A percentile compares a stretch with the other conserved stretches of the same genome.
Evolutionary conservation across 2,113 vertebrate species (phyloP).

Genomic region (Trichechus manatus): DNA sequence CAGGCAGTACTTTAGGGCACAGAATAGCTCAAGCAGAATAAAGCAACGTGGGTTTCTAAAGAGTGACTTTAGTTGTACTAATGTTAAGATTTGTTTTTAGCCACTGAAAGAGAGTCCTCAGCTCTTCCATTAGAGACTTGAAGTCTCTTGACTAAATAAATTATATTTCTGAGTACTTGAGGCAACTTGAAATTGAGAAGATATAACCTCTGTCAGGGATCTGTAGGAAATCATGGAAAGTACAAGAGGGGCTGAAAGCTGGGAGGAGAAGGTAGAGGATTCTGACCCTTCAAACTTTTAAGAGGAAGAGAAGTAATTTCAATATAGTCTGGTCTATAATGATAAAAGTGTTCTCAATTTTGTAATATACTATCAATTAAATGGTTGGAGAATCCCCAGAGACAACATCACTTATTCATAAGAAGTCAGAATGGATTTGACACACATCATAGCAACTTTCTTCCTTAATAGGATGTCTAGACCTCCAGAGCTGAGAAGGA

Average conservation of each 20-base stretch:
- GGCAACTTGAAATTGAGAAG: constrained; percentile 22
- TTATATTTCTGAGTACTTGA: neutral
- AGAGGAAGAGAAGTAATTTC: neutral
- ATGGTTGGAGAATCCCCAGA: neutral
- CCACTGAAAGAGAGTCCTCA: constrained; percentile 34
- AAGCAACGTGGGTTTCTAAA: neutral
- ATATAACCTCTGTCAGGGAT: neutral
- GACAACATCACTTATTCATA: neutral
- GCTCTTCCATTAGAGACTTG: neutral
- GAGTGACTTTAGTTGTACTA: neutral
- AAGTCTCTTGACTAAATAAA: constrained; percentile 8
- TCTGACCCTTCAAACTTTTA: constrained; percentile 1
- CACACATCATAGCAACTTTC: neutral
- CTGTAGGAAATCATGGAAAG: neutral
- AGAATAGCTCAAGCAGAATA: neutral
- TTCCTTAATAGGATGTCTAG: neutral
- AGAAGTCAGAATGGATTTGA: neutral
- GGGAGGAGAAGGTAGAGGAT: neutral
- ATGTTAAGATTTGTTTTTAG: constrained; percentile 56
- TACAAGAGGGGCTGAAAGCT: neutral
- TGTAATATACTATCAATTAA: neutral
- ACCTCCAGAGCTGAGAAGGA: neutral
- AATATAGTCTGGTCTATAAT: neutral
- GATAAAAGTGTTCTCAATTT: neutral
- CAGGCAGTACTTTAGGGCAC: neutral